Base-by-base conservation (phyloP, 2,888 invertebrate genomes). In the Timema podura region DNA sequence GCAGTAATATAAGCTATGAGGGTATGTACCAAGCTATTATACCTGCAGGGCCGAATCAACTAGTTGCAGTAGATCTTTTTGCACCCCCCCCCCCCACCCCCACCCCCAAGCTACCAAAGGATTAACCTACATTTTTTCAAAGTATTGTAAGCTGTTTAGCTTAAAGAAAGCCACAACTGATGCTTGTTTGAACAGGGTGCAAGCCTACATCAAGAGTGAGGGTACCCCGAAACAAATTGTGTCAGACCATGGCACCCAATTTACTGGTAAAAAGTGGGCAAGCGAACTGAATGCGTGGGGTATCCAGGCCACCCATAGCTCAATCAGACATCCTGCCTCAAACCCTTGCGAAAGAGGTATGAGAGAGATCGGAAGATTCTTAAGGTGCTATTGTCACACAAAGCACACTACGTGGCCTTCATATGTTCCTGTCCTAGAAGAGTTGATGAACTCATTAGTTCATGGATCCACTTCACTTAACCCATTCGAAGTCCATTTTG, bases 31-130 rank as follows among this genome's bases (percentile, higher is more conserved):
- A 65, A 15, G 15, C 47, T 7, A 65, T 48, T n/a, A 48, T 65
- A 16, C 65, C 65, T 13, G 46, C 8, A 5, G 46, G 48, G 16
- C 47, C 46, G 6, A 7, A 48, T 5, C 45, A 65, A 11, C 48
- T 65, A 13, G 8, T 65, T 10, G 65, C 65, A 8, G 65, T 65
- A 15, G 65, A 65, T 15, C 10, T 65, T 10, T n/a, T 10, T 65
- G 65, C 15, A 1, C 65, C 65, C 5, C n/a, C 45, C 9, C 65
- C 65, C 10, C 8, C n/a, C n/a, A n/a, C n/a, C n/a, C n/a, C n/a
- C n/a, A n/a, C 9, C 65, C 65, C 10, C 8, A 46, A n/a, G 44
- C 65, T 7, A 8, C 9, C 44, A 47, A 47, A n/a, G 65, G 46
- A n/a, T 44, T 65, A 16, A 8, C 7, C 45, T 48, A 65, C 0